A percentile compares a stretch with the other conserved stretches of the same genome.
phyloP scores from a whole-genome alignment of 2,113 vertebrate species.

The Fukomys damarensis region DNA sequence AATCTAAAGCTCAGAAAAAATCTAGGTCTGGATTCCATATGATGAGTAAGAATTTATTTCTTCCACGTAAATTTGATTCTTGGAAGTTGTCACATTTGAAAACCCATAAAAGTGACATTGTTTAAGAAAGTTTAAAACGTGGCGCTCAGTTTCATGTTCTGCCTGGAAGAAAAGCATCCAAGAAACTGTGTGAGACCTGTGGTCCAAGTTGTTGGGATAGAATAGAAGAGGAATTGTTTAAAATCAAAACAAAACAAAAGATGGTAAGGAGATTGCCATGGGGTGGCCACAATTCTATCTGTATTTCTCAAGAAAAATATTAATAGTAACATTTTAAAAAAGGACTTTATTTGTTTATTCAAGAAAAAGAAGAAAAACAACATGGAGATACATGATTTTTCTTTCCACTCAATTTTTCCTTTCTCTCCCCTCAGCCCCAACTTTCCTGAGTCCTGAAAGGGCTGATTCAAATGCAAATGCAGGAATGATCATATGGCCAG shows the following conservation, averaged over 20 bases:
- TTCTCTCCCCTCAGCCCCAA: neutral
- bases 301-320: neutral
- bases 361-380: neutral
- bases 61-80: neutral
- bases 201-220: neutral
- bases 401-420: neutral
- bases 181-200: neutral
- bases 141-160: neutral
- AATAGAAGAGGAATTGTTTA: neutral
- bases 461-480: neutral
- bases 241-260: neutral
- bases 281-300: neutral
- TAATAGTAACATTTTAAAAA: neutral
- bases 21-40: fast-evolving
- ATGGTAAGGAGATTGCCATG: too few relatives aligned
- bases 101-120: neutral
- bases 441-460: fast-evolving
- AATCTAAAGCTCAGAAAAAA: neutral
- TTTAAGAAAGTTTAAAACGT: neutral
- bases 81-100: neutral
- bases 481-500: neutral
- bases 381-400: neutral
- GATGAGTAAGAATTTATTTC: neutral
- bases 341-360: neutral
- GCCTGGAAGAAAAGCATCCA: neutral